phyloP scores from a whole-genome alignment of 2,888 invertebrate genomes.

The Eledona agricola region DNA sequence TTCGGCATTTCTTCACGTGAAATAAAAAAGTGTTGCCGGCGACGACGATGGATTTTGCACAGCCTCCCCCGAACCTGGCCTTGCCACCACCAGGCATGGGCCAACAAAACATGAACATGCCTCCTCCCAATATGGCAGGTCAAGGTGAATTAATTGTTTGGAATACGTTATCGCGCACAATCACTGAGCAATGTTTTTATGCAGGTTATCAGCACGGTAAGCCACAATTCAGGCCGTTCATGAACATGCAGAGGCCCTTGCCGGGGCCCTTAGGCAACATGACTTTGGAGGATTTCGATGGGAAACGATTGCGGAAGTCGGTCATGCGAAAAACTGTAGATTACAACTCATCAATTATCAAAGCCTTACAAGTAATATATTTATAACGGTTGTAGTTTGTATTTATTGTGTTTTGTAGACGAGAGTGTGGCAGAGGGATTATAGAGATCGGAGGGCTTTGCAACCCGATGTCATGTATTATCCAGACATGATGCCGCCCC shows the following conservation, averaged over 20 bases:
- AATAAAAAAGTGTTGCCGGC: constrained; percentile 3
- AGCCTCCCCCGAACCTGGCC: constrained; percentile 63
- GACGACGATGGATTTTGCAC: constrained; percentile 57
- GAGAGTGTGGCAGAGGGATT: constrained; percentile 95
- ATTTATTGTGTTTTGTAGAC: constrained; percentile 66
- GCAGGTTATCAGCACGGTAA: constrained; percentile 49
- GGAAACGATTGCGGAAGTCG: constrained; percentile 93
- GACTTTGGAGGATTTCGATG: constrained; percentile 92
- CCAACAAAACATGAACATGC: constrained; percentile 62
- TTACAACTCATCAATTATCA: constrained; percentile 94
- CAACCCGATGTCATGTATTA: constrained; percentile 97
- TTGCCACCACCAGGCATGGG: constrained; percentile 56
- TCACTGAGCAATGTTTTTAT: constrained; percentile 19
- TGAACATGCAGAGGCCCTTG: constrained; percentile 59
- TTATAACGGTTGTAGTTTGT: not conserved
- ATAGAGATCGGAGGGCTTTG: constrained; percentile 84
- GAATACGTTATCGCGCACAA: too few species aligned
- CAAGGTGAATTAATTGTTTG: constrained; percentile 5
- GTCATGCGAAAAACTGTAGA: constrained; percentile 98
- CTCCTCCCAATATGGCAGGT: constrained; percentile 47
- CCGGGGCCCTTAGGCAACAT: constrained; percentile 67
- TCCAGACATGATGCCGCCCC: constrained; percentile 91
- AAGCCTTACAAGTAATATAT: constrained; percentile 80
- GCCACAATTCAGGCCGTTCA: constrained; percentile 60
- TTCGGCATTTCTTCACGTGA: not conserved